Conservation (phyloP, 2,888 invertebrate species). For the Lithophane leautieri region DNA sequence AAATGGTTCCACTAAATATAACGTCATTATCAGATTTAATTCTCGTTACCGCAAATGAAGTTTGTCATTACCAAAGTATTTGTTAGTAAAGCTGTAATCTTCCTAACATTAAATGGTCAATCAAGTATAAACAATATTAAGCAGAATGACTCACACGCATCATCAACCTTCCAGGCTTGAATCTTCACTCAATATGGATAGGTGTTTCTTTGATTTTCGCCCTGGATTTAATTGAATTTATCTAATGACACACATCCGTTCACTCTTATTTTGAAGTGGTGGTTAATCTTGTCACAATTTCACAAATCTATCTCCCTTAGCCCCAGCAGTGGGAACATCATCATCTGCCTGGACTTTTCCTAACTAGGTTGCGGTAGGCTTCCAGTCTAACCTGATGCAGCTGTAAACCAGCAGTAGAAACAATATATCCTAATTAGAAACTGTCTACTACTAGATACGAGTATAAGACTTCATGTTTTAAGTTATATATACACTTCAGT, state of each 20-base stretch:
- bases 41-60: constrained; percentile 28
- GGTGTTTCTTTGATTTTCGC: background rate
- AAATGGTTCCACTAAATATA: constrained; percentile 5
- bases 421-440: background rate
- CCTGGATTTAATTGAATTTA: background rate
- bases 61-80: constrained; percentile 20
- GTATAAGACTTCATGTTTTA: background rate
- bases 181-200: background rate
- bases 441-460: background rate
- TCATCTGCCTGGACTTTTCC: background rate
- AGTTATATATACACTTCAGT: background rate
- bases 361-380: background rate
- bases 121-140: constrained; percentile 29
- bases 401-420: background rate
- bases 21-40: constrained; percentile 20
- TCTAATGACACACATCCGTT: background rate
- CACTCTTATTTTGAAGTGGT: background rate
- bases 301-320: background rate
- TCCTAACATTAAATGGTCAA: constrained; percentile 12
- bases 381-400: background rate
- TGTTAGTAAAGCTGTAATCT: constrained; percentile 30
- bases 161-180: constrained; percentile 4
- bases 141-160: background rate
- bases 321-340: background rate
- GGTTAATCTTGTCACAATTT: background rate